Evolutionary conservation across 92 coral and sea anemone genomes (phyloP).

Genomic region (Phenganax stokvisi): DNA sequence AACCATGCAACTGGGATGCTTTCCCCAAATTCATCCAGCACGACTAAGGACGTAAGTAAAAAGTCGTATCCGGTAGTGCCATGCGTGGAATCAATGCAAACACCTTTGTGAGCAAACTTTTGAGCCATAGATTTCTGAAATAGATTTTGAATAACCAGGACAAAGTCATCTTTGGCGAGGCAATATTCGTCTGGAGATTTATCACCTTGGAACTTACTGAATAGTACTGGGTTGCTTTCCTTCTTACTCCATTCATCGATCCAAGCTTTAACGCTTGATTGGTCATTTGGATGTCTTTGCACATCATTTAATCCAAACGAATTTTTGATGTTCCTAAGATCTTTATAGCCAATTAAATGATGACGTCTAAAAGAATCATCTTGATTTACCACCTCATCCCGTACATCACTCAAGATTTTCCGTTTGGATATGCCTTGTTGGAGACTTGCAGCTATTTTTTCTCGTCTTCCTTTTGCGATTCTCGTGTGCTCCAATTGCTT

Average conservation of each 20-base stretch:
- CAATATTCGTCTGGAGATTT: not conserved
- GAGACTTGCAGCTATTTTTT: slow-evolving; percentile 52
- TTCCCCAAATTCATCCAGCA: slow-evolving; percentile 14
- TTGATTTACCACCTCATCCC: slow-evolving; percentile 21
- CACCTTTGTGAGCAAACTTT: slow-evolving; percentile 3
- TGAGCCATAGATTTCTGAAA: slow-evolving; percentile 20
- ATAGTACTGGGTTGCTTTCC: slow-evolving; percentile 11
- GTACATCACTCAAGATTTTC: slow-evolving; percentile 32
- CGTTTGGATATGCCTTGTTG: slow-evolving; percentile 51
- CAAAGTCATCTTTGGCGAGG: slow-evolving; percentile 1
- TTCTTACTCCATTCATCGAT: not conserved
- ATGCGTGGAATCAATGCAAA: slow-evolving; percentile 17
- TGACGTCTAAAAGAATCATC: slow-evolving; percentile 30
- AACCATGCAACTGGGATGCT: slow-evolving; percentile 12
- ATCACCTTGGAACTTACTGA: slow-evolving; percentile 30
- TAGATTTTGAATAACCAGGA: slow-evolving; percentile 5
- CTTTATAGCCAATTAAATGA: slow-evolving; percentile 45
- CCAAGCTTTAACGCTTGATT: slow-evolving; percentile 18
- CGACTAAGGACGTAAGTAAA: not conserved
- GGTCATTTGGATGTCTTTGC: slow-evolving; percentile 10
- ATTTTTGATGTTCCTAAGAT: not conserved
- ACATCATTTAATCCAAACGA: slow-evolving; percentile 3
- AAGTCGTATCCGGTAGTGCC: slow-evolving; percentile 28
- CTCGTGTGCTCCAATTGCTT: slow-evolving; percentile 42
- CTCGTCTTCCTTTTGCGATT: slow-evolving; percentile 38